These are phyloP conservation scores for Ceratitis capitata DNA, from an alignment of 1,140 invertebrate species.

Conservation along the genomic window DNA sequence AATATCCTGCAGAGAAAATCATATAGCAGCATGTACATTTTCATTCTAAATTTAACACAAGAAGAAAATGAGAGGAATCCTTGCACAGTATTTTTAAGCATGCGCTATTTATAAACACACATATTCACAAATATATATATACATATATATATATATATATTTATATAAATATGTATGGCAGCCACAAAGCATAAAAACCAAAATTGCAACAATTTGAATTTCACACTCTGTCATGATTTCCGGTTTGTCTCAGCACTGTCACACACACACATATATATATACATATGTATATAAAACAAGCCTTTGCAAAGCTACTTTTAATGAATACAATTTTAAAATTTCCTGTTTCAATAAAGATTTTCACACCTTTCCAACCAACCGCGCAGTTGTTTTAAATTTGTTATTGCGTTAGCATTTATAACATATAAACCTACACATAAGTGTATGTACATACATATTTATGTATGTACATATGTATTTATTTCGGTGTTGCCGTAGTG, in stretches of 20 bases:
- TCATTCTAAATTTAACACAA: conserved; percentile 19
- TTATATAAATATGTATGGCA: neutral
- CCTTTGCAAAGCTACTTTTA: neutral
- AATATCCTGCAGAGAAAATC: conserved; percentile 36
- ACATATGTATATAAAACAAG: neutral
- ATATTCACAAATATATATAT: neutral
- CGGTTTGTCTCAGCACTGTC: neutral
- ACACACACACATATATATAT: neutral
- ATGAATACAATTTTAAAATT: conserved; percentile 37
- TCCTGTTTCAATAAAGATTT: conserved; percentile 32
- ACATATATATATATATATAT: neutral
- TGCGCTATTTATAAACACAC: neutral
- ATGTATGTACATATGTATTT: too few relatives aligned
- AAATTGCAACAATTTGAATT: conserved; percentile 41
- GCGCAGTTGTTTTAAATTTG: neutral
- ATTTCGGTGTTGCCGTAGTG: neutral
- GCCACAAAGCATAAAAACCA: conserved; percentile 18
- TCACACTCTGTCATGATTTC: conserved; percentile 40
- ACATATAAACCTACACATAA: too few relatives aligned
- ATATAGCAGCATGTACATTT: conserved; percentile 9
- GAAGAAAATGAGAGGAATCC: neutral
- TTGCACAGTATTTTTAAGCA: neutral
- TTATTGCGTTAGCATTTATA: neutral
- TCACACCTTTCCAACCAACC: conserved; percentile 40
- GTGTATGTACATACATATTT: too few relatives aligned